Evolutionary conservation across 2,113 vertebrate genomes (phyloP), one percentile per base, ranked within the genome.

Genomic region (Ibidorhyncha struthersii): DNA sequence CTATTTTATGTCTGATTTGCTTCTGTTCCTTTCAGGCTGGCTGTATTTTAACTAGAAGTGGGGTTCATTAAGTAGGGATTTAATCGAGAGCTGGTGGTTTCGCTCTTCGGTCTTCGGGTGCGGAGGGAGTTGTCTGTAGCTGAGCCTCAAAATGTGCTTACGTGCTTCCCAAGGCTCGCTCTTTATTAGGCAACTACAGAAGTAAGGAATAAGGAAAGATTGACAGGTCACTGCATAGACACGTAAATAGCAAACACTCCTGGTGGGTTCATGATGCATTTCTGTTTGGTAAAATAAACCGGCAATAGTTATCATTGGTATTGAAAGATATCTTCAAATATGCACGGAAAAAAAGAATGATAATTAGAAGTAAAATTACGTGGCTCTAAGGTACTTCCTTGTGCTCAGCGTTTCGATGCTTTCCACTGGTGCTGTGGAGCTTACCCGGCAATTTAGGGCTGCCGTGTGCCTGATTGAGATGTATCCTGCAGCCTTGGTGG

Each of bases 21-120:
- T 76, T 49, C 49, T 36, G 5, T 45, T 41, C 4, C 53, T 94
- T 72, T 53, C 41, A 53, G 69, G 8, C 62, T 90, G 82, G n/a
- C 53, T 89, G 40, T 58, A 18, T 85, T 96, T 94, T 91, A 77
- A 87, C 61, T 78, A 47, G 58, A 74, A 91, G 40, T 87, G 65
- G 77, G 80, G 81, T 96, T 96, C 84, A 62, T 96, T 94, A 93
- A 82, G 65, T 71, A 70, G 66, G 66, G 70, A 80, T 94, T 95
- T 92, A 86, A 83, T 93, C 3, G 2, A 66, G 91, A 86, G 65
- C 82, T 70, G 69, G 47, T 92, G 76, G 63, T 90, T 93, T 91
- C 1, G 2, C 71, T 86, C 74, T 36, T 93, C 78, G 63, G 50
- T 50, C 84, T 83, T 55, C 58, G 86, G 69, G 81, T 83, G 43